Evolutionary conservation across 53 echinoderm and acorn worm genomes (phyloP).

Genomic region (Glandiceps talaboti): DNA sequence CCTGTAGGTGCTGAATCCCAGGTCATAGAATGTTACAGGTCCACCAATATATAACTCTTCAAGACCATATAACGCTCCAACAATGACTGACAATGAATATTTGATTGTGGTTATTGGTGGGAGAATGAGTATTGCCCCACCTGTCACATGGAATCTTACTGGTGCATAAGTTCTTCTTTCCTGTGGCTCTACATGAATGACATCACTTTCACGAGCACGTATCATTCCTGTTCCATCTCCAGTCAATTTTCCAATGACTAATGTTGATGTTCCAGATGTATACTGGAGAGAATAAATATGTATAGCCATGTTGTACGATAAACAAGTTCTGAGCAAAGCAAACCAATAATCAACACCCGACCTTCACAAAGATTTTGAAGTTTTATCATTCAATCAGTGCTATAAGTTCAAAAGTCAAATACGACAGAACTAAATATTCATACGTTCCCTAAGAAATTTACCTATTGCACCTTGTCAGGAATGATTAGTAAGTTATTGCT

Average conservation of each 20-base stretch:
- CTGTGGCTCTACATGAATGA: conserved; percentile 28
- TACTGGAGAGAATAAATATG: too few species aligned
- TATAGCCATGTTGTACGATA: too few species aligned
- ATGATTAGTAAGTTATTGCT: too few species aligned
- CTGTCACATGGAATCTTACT: conserved; percentile 19
- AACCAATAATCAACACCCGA: too few species aligned
- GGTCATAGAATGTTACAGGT: conserved; percentile 20
- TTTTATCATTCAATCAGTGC: too few species aligned
- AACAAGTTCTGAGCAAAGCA: too few species aligned
- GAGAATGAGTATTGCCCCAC: conserved; percentile 27
- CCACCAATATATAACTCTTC: conserved; percentile 33
- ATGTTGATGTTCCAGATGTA: background rate
- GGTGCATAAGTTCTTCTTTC: conserved; percentile 27
- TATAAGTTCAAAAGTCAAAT: too few species aligned
- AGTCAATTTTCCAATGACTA: conserved; percentile 21
- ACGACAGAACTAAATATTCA: too few species aligned
- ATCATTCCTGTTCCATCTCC: conserved; percentile 53
- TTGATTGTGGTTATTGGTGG: conserved; percentile 26
- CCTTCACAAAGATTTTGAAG: too few species aligned
- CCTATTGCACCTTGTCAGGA: too few species aligned
- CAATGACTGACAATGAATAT: conserved; percentile 21
- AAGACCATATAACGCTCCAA: conserved; percentile 56
- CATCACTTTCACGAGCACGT: conserved; percentile 13
- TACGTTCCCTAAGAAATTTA: too few species aligned
- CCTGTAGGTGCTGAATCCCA: conserved; percentile 51